These are phyloP conservation scores for Psilopsiagon aurifrons DNA, from an alignment of 2,113 vertebrate species.

Conservation along the genomic window DNA sequence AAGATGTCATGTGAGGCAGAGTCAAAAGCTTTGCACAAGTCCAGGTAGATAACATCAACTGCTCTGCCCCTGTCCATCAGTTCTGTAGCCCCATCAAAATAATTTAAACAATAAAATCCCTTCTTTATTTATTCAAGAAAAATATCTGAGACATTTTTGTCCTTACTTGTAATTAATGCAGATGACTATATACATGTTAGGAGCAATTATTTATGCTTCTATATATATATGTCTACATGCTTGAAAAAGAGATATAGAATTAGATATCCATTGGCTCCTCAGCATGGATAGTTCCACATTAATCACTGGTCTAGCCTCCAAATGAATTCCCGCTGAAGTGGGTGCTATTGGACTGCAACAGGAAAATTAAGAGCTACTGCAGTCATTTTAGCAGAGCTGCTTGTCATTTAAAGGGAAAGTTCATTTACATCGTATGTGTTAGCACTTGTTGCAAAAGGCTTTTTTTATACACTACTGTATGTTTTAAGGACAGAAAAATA, in stretches of 20 bases:
- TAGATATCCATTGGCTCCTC: neutral
- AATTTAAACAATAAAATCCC: neutral
- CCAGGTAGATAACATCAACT: no score
- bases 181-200: neutral
- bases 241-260: neutral
- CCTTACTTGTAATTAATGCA: neutral
- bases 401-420: neutral
- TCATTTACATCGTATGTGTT: neutral
- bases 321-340: neutral
- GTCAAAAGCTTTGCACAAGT: no score
- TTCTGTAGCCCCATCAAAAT: neutral
- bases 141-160: neutral
- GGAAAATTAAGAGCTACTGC: neutral
- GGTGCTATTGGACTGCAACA: neutral
- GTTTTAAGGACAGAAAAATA: neutral
- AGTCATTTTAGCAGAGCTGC: neutral
- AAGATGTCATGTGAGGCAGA: no score
- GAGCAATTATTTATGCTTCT: neutral
- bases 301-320: neutral
- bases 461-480: neutral
- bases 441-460: neutral
- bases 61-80: no score
- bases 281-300: neutral
- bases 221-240: neutral
- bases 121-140: neutral